These are phyloP conservation scores for Drosophila rellima DNA, from an alignment of 2,888 invertebrate species.

Conservation along the genomic window DNA sequence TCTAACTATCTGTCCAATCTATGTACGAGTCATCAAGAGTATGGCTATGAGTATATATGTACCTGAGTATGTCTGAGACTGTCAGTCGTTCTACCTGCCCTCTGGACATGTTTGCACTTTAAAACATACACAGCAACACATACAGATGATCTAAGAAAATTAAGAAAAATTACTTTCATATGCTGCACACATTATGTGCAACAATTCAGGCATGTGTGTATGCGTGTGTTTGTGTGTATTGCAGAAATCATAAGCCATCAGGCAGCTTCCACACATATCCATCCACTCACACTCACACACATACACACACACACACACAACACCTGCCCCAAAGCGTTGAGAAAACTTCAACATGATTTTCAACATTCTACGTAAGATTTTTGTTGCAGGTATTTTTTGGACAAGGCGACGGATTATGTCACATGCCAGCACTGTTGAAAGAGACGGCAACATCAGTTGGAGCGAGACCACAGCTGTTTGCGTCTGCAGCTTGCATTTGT, in stretches of 20 bases:
- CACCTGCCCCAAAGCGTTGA: slow-evolving; percentile 52
- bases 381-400: slow-evolving; percentile 70
- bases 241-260: slow-evolving; percentile 63
- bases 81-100: slow-evolving; percentile 31
- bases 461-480: slow-evolving; percentile 18
- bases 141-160: slow-evolving; percentile 63
- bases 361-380: slow-evolving; percentile 69
- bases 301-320: slow-evolving; percentile 18
- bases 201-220: slow-evolving; percentile 34
- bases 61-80: slow-evolving; percentile 9
- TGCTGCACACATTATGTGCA: slow-evolving; percentile 62
- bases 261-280: slow-evolving; percentile 18
- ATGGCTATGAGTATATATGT: neutral
- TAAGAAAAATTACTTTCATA: slow-evolving; percentile 76
- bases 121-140: slow-evolving; percentile 32
- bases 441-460: slow-evolving; percentile 42
- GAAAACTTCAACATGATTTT: slow-evolving; percentile 74
- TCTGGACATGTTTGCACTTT: slow-evolving; percentile 59
- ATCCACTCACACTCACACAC: slow-evolving; percentile 15
- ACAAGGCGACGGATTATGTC: slow-evolving; percentile 72
- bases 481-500: slow-evolving; percentile 39
- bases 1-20: slow-evolving; percentile 40
- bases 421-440: slow-evolving; percentile 59
- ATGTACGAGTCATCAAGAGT: slow-evolving; percentile 12
- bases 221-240: slow-evolving; percentile 17